Percentiles rank a stretch among this genome's conserved stretches.
Evolutionary conservation across 2,797 vertebrate genomes (phyloP).

Genomic region (Anguilla pacifica): DNA sequence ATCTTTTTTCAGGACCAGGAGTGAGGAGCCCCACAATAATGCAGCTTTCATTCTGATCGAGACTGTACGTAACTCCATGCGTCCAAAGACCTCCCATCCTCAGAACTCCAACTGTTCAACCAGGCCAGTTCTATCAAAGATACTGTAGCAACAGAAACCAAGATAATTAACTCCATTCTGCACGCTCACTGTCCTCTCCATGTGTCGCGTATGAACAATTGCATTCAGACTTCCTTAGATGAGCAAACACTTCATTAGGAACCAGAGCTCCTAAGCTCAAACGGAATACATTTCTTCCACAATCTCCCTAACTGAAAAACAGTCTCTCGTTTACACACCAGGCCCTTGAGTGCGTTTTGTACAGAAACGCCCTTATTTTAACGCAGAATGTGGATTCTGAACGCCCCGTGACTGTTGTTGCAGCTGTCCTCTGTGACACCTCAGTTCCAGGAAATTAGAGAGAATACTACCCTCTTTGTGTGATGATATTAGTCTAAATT

Average conservation of each 20-base stretch:
- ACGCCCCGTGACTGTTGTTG: conserved; percentile 8
- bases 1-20: too few relatives aligned
- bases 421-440: neutral
- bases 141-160: neutral
- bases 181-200: neutral
- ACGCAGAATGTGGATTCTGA: neutral
- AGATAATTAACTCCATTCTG: too few relatives aligned
- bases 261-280: neutral
- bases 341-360: neutral
- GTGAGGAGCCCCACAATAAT: too few relatives aligned
- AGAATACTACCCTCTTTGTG: neutral
- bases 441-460: neutral
- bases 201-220: too few relatives aligned
- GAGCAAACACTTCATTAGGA: neutral
- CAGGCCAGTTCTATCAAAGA: neutral
- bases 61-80: too few relatives aligned
- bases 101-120: neutral
- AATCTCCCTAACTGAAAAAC: neutral
- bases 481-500: neutral
- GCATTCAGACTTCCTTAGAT: neutral
- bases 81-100: neutral
- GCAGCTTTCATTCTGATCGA: too few relatives aligned
- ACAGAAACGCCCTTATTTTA: neutral
- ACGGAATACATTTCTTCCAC: neutral
- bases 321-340: neutral